Evolutionary conservation across 2,888 invertebrate species (phyloP), one percentile per base, ranked within the genome.

Genomic region (Himalopsyche japonica): DNA sequence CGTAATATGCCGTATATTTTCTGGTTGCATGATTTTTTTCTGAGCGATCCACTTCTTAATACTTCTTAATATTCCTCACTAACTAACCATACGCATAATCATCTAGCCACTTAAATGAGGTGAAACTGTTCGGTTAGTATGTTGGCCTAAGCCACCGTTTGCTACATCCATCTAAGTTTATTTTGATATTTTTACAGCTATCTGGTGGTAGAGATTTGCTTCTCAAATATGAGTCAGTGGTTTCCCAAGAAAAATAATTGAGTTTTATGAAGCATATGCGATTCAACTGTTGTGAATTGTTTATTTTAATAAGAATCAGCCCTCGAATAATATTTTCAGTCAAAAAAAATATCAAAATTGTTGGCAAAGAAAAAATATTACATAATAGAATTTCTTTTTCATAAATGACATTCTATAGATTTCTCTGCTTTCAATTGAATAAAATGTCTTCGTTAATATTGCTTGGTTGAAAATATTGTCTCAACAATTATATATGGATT

Each of bases 161-260:
- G 70, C 20, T 30, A 70, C 27, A 70, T 70, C 27, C 70, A 27
- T 2, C 5, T 12, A 27, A 30, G 47, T 20, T 79, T 82, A 82
- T 82, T 82, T 82, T 43, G 82, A 79, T 79, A 79, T 64, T 82
- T 82, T 82, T 79, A 82, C 79, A 47, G 32, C 79, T 82, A 82
- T 82, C 82, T 82, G 82, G 82, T 79, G 70, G 70, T 27, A 12
- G 12, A 30, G 30, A 70, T 70, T n/a, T 70, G 70, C 24, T 15
- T 27, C 15, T 70, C 0, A 70, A 70, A 24, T 70, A 43, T 43
- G 43, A 43, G 70, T 70, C 70, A 70, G 70, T 70, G 70, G 70
- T 27, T 30, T 27, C 15, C 70, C 27, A 70, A 24, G 24, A 70
- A 70, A 43, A 24, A 70, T 70, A 70, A 5, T 10, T 12, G 70